phyloP scores from a whole-genome alignment of 2,113 vertebrate genomes.

The Glaucomys volans region DNA sequence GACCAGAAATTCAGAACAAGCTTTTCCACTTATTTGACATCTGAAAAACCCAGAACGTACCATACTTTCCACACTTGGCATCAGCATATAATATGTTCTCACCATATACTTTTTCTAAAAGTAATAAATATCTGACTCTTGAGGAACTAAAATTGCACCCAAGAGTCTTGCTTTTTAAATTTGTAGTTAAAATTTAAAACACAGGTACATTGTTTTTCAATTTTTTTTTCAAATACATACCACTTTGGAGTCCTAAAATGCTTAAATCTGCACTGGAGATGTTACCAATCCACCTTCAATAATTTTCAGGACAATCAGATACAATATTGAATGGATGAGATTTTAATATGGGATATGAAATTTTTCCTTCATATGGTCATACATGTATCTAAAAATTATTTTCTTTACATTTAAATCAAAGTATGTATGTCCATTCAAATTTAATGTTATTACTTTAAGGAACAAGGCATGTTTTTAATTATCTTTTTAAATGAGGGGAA shows the following conservation, averaged over 20 bases:
- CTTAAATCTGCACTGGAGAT: neutral
- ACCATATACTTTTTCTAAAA: constrained; percentile 44
- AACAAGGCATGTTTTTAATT: constrained; percentile 44
- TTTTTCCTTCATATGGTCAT: constrained; percentile 49
- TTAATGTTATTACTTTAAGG: constrained; percentile 49
- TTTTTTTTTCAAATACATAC: constrained; percentile 26
- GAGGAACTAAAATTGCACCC: constrained; percentile 2
- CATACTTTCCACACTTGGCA: constrained; percentile 25
- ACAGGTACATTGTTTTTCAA: neutral
- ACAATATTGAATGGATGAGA: neutral
- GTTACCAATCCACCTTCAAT: constrained; percentile 29
- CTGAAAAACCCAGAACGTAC: neutral
- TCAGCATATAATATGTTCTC: neutral
- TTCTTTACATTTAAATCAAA: constrained; percentile 53
- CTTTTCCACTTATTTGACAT: constrained; percentile 25
- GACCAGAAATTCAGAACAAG: neutral
- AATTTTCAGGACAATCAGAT: constrained; percentile 19
- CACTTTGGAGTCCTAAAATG: constrained; percentile 2
- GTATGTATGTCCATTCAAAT: neutral
- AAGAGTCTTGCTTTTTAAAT: neutral
- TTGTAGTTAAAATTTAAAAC: constrained; percentile 23
- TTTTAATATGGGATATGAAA: constrained; percentile 48
- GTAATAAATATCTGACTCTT: constrained; percentile 31
- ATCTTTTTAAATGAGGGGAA: constrained; percentile 20
- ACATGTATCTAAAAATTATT: constrained; percentile 54